phyloP scores from a whole-genome alignment of 2,888 invertebrate genomes.

The Hirtodrosophila cameraria region DNA sequence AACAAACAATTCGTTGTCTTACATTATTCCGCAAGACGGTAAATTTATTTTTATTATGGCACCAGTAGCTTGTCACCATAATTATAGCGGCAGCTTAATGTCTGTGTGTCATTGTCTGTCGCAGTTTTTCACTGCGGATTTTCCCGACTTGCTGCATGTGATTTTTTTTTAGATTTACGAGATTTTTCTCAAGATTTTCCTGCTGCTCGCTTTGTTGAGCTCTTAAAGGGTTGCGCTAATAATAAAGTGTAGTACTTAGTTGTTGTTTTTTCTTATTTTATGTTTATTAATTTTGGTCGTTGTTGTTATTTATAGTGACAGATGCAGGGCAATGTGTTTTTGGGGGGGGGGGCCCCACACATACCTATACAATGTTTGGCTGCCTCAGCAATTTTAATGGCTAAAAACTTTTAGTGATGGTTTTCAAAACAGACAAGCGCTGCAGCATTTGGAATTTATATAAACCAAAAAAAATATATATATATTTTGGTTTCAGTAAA shows the following conservation, averaged over 20 bases:
- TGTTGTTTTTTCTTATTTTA: conserved; percentile 45
- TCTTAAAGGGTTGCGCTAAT: conserved; percentile 69
- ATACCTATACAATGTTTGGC: conserved; percentile 29
- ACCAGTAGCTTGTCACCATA: conserved; percentile 55
- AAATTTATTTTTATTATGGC: conserved; percentile 57
- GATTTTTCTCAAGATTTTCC: conserved; percentile 27
- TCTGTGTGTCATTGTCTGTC: conserved; percentile 39
- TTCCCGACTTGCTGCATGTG: conserved; percentile 9
- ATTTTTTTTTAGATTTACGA: conserved; percentile 26
- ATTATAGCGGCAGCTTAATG: conserved; percentile 53
- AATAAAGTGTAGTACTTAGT: conserved; percentile 36
- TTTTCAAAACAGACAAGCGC: conserved; percentile 6
- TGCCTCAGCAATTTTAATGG: conserved; percentile 49
- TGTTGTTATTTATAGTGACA: conserved; percentile 69
- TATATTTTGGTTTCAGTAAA: conserved; percentile 11
- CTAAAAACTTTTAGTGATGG: conserved; percentile 52
- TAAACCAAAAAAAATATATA: conserved; percentile 20
- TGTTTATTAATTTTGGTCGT: conserved; percentile 64
- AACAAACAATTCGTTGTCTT: conserved; percentile 33
- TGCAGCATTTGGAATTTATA: conserved; percentile 26
- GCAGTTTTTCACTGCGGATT: conserved; percentile 28
- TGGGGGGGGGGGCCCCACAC: background rate
- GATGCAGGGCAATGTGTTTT: conserved; percentile 71
- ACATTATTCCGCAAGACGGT: conserved; percentile 30
- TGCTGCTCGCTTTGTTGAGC: conserved; percentile 26